Conservation (phyloP, 2,888 invertebrate species). For the Nemurella pictetii region DNA sequence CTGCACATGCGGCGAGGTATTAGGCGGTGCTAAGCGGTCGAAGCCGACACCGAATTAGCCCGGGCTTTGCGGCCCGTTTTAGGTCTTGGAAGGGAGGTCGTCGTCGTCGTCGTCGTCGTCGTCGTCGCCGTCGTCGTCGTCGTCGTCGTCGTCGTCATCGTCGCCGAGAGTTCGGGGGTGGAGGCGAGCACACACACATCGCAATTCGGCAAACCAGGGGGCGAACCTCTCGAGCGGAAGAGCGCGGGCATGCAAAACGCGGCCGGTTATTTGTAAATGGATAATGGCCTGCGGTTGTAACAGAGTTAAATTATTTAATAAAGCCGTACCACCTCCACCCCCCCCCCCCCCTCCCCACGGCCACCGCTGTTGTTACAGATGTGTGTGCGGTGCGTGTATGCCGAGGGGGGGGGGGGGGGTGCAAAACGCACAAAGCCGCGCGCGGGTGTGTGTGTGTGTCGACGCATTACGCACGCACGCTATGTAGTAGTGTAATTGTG, state of each 20-base stretch:
- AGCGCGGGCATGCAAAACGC: too few relatives aligned
- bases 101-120: too few relatives aligned
- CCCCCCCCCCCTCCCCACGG: too few relatives aligned
- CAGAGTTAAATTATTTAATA: not conserved
- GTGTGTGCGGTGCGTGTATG: too few relatives aligned
- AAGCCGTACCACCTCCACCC: not conserved
- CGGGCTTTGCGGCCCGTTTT: not conserved
- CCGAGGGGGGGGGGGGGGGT: too few relatives aligned
- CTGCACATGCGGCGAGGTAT: not conserved
- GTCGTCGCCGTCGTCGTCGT: too few relatives aligned
- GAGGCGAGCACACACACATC: too few relatives aligned
- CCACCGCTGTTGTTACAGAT: too few relatives aligned
- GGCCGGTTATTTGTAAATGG: not conserved
- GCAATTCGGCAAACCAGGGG: not conserved
- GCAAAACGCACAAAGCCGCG: not conserved
- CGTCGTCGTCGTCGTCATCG: not conserved
- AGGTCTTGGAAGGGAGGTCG: not conserved
- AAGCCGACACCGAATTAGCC: not conserved
- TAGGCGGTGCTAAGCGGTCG: too few relatives aligned
- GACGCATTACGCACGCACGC: not conserved
- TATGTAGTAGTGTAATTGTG: not conserved
- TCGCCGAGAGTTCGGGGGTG: too few relatives aligned
- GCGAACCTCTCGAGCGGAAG: not conserved
- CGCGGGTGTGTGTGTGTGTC: too few relatives aligned
- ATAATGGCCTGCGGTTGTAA: not conserved